Percentiles rank a stretch among this genome's conserved stretches.
phyloP scores from a whole-genome alignment of 2,888 invertebrate species.

The Trileptium ribeirensis region DNA sequence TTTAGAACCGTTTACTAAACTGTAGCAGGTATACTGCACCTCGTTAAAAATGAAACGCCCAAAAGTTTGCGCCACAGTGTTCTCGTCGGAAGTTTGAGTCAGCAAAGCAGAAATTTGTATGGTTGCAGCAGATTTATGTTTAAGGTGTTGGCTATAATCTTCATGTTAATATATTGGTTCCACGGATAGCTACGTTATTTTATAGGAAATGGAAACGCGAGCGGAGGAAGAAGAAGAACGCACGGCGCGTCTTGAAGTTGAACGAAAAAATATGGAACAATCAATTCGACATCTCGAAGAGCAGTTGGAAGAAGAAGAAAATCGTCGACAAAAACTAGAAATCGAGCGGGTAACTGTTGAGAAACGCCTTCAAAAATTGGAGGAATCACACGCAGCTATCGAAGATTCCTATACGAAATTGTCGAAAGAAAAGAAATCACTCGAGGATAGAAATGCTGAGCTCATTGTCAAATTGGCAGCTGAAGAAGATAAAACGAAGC shows the following conservation, averaged over 20 bases:
- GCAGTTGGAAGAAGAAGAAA: conserved; percentile 92
- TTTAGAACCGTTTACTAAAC: too few species aligned
- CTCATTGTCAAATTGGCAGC: conserved; percentile 84
- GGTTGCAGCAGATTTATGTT: too few species aligned
- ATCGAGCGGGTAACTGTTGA: conserved; percentile 56
- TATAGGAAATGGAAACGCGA: conserved; percentile 20
- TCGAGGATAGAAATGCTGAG: conserved; percentile 88
- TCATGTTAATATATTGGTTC: too few species aligned
- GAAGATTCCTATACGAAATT: conserved; percentile 53
- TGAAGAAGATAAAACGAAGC: conserved; percentile 83
- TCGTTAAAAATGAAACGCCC: too few species aligned
- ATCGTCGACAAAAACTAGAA: conserved; percentile 55
- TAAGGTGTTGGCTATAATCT: too few species aligned
- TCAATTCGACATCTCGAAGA: conserved; percentile 81
- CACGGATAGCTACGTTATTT: too few species aligned
- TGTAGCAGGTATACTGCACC: too few species aligned
- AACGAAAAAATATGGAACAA: conserved; percentile 89
- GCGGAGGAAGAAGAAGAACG: conserved; percentile 89
- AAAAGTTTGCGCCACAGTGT: too few species aligned
- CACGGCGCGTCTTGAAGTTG: conserved; percentile 67
- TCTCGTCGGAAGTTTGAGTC: too few species aligned
- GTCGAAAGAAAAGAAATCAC: conserved; percentile 81
- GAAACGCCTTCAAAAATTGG: conserved; percentile 77
- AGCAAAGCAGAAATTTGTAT: too few species aligned
- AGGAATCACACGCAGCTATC: conserved; percentile 80